Evolutionary conservation across 1,140 invertebrate genomes (phyloP).

Genomic region (Drosophila watanabei): DNA sequence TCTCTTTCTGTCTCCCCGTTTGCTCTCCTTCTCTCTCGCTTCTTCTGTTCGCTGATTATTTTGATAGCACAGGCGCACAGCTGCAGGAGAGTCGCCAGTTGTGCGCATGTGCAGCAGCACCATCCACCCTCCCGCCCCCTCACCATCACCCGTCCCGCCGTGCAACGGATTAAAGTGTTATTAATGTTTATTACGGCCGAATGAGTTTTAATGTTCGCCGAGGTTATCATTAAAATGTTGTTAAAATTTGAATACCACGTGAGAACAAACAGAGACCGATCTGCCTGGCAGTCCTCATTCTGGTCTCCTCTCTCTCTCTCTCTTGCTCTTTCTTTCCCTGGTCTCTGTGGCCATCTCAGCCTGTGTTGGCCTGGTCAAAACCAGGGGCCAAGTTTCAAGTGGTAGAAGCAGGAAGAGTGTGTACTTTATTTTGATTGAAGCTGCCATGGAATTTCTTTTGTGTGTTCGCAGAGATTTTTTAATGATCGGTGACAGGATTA

Average conservation of each 20-base stretch:
- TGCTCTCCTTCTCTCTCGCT: slow-evolving; percentile 4
- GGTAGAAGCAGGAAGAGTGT: slow-evolving; percentile 73
- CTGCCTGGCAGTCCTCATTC: neutral
- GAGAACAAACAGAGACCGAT: slow-evolving; percentile 61
- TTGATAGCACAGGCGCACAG: slow-evolving; percentile 73
- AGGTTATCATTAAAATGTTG: slow-evolving; percentile 85
- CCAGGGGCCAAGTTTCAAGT: slow-evolving; percentile 17
- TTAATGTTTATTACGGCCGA: slow-evolving; percentile 84
- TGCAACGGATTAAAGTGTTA: slow-evolving; percentile 80
- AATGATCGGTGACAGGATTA: slow-evolving; percentile 84
- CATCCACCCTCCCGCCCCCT: neutral
- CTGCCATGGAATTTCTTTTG: slow-evolving; percentile 84
- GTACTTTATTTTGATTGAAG: slow-evolving; percentile 84
- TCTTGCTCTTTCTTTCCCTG: neutral
- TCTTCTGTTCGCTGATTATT: slow-evolving; percentile 69
- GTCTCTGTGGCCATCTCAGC: neutral
- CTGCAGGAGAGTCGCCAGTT: slow-evolving; percentile 56
- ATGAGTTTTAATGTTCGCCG: slow-evolving; percentile 84
- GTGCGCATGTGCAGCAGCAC: slow-evolving; percentile 31
- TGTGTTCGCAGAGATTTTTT: slow-evolving; percentile 80
- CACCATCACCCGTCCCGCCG: neutral
- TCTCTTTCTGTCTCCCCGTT: slow-evolving; percentile 12
- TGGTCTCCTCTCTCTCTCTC: slow-evolving; percentile 13
- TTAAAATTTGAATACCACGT: slow-evolving; percentile 84
- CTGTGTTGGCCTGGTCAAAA: slow-evolving; percentile 26